These are phyloP conservation scores for Etheostoma cragini DNA, from an alignment of 2,113 vertebrate genomes.

Conservation along the genomic window DNA sequence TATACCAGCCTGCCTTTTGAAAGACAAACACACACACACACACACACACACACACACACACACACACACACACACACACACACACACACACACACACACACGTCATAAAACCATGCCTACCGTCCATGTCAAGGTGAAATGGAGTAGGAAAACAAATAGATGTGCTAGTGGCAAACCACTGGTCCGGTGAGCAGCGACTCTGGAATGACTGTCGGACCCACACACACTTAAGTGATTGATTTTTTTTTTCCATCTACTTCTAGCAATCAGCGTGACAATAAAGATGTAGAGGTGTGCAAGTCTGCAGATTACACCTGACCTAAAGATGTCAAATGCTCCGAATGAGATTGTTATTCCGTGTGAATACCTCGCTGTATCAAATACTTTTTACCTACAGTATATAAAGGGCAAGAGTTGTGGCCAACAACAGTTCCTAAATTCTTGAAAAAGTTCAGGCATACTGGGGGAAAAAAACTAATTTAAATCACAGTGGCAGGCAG, in stretches of 20 bases:
- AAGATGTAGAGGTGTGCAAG: constrained; percentile 36
- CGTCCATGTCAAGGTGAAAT: constrained; percentile 81
- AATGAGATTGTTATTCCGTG: neutral
- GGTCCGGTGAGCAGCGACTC: constrained; percentile 60
- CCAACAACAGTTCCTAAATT: neutral
- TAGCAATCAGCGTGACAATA: constrained; percentile 48
- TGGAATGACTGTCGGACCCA: constrained; percentile 56
- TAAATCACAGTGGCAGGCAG: constrained; percentile 34
- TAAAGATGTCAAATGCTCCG: constrained; percentile 1
- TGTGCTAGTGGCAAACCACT: constrained; percentile 70
- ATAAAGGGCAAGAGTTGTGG: too few species aligned
- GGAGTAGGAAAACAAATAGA: constrained; percentile 82
- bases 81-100: constrained; percentile 34
- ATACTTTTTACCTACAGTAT: too few species aligned
- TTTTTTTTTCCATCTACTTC: constrained; percentile 47
- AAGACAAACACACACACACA: constrained; percentile 46
- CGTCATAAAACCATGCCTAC: constrained; percentile 64
- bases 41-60: constrained; percentile 41
- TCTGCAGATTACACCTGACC: constrained; percentile 10
- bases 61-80: constrained; percentile 41
- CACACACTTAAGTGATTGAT: constrained; percentile 38
- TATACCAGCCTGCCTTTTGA: constrained; percentile 53
- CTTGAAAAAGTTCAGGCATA: neutral
- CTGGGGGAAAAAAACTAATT: neutral
- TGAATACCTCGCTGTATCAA: rapidly evolving